Base-by-base conservation (phyloP, 1,140 invertebrate genomes). In the Diorhabda carinulata region DNA sequence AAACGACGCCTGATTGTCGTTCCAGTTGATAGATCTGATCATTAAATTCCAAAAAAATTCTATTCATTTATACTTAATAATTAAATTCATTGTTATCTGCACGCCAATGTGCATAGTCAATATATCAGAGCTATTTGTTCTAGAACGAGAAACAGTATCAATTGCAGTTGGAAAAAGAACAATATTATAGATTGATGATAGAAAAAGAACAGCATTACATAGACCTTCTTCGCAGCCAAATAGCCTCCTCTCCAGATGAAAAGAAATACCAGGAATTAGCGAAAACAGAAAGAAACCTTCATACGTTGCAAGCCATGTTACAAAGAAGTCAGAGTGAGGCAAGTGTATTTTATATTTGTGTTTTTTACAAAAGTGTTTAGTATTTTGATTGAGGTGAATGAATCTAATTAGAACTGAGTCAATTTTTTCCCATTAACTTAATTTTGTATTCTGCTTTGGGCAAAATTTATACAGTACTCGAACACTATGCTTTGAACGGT, bases 151-250 rank as follows among this genome's bases (percentile, higher is more conserved):
- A 90, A 73, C 86, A 87, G 70, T 83, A 86, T 59, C 87, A 91
- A 79, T 77, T 90, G 61, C 86, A 89, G 73, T 83, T 86, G 62
- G 85, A 89, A 72, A 84, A 87, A 66, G 85, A 89, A 47, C 82
- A 87, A 67, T 91, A 90, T 62, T 87, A 91, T 70, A 83, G 87
- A 67, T 82, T 89, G 70, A 91, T 91, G 89, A 82, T 90, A 70
- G 88, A 91, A 74, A 88, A 90, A 71, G 89, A 91, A 74, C 86
- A 88, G 73, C 84, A 85, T 67, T 88, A 88, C 73, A 83, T 90
- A n/a, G 87, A 90, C 67, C 84, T 84, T 58, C 78, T 89, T 52
- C 82, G 89, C 25, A 76, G 78, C 69, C 76, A 81, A 70, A 69
- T 79, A 41, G 79, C 77, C 1, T 70, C 71, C 1, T 52, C 47